These are phyloP conservation scores for Deroplatys truncata DNA, from an alignment of 2,888 invertebrate species.

Conservation along the genomic window DNA sequence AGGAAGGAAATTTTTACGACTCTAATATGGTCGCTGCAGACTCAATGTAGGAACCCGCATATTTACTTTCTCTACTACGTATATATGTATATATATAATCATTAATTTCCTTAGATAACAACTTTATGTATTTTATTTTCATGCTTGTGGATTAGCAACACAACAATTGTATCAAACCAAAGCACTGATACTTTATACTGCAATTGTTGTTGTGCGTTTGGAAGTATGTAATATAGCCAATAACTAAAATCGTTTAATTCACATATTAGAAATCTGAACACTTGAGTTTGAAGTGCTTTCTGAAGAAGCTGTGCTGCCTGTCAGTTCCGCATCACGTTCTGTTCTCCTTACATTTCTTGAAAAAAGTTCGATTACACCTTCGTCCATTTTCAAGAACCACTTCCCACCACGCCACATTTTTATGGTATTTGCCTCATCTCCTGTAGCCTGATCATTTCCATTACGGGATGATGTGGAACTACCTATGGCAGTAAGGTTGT, in stretches of 20 bases:
- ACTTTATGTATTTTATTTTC: background rate
- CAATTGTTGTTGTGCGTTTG: too few species aligned
- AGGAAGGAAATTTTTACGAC: too few species aligned
- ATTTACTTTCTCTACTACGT: too few species aligned
- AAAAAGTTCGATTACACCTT: background rate
- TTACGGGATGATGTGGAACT: background rate
- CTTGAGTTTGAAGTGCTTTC: background rate
- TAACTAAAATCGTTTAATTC: background rate
- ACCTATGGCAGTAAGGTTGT: background rate
- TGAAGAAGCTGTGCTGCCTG: background rate
- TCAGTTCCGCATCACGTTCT: background rate
- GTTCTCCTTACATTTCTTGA: too few species aligned
- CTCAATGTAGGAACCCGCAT: too few species aligned
- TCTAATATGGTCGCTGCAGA: too few species aligned
- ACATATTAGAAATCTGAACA: background rate
- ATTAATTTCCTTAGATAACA: background rate
- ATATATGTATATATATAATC: too few species aligned
- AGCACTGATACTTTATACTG: too few species aligned
- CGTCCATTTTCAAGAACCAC: background rate
- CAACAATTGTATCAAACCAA: too few species aligned
- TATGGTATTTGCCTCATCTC: background rate
- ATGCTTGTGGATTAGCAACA: background rate
- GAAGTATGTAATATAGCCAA: too few species aligned
- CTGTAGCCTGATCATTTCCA: background rate
- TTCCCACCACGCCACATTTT: background rate